Percentiles rank a stretch among this genome's conserved stretches.
phyloP scores from a whole-genome alignment of 2,888 invertebrate species.

The Cephus sareptanus region DNA sequence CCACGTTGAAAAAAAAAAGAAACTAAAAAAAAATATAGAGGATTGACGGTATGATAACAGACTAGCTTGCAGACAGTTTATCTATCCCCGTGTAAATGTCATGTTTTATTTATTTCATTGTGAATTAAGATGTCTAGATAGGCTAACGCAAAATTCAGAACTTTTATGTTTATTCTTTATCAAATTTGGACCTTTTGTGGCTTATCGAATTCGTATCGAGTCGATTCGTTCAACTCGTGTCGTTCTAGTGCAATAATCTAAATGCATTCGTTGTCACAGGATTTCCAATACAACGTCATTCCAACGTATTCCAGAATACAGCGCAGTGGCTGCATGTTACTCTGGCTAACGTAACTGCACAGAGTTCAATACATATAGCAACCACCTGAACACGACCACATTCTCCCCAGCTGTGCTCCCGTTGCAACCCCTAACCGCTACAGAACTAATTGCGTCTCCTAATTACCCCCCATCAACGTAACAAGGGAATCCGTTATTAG shows the following conservation, averaged over 20 bases:
- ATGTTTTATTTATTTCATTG: background rate
- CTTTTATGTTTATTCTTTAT: background rate
- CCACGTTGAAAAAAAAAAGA: background rate
- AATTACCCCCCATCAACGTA: constrained; percentile 46
- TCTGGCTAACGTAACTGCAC: background rate
- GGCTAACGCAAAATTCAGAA: background rate
- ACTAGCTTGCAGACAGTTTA: background rate
- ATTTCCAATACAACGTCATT: background rate
- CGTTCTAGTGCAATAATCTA: background rate
- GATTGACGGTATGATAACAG: background rate
- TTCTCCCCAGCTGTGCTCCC: constrained; percentile 30
- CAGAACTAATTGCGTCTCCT: constrained; percentile 51
- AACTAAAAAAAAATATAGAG: background rate
- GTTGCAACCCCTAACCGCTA: constrained; percentile 34
- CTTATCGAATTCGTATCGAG: background rate
- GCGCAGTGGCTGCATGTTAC: background rate
- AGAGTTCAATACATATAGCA: background rate
- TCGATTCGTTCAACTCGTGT: background rate
- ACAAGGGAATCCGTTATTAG: constrained; percentile 45
- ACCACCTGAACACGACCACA: constrained; percentile 30
- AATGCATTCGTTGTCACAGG: background rate
- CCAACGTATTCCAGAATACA: background rate
- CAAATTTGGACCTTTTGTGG: background rate
- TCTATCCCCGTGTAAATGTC: background rate
- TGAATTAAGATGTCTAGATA: background rate